Evolutionary conservation across 2,797 vertebrate genomes (phyloP).

Genomic region (Chiloscyllium punctatum): DNA sequence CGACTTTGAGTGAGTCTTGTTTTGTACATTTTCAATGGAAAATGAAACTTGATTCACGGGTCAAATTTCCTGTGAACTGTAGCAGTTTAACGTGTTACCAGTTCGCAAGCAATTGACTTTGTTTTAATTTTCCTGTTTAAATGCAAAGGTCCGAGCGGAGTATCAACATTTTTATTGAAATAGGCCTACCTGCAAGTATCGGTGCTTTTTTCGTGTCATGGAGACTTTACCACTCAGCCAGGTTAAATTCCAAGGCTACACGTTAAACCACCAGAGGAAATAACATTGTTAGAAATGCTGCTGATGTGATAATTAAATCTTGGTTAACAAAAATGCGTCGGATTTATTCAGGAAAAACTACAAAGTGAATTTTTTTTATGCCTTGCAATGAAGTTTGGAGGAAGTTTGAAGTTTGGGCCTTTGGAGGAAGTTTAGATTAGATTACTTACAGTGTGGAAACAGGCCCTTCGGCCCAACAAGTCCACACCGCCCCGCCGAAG

Average conservation of each 20-base stretch:
- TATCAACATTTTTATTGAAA: not conserved
- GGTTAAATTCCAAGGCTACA: not conserved
- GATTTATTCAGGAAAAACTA: not conserved
- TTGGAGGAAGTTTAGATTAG: not conserved
- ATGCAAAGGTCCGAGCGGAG: not conserved
- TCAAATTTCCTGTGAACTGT: not conserved
- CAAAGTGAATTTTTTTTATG: not conserved
- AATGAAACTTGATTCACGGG: too few relatives aligned
- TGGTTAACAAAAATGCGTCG: too few relatives aligned
- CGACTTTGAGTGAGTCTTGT: too few relatives aligned
- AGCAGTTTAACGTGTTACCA: not conserved
- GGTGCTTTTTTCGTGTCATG: not conserved
- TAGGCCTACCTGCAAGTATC: not conserved
- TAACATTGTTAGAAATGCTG: not conserved
- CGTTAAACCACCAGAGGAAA: not conserved
- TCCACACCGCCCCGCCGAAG: too few relatives aligned
- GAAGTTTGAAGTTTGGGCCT: too few relatives aligned
- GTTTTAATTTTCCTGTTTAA: not conserved
- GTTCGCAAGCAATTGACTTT: not conserved
- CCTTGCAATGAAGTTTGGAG: not conserved
- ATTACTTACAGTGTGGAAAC: too few relatives aligned
- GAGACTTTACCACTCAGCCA: not conserved
- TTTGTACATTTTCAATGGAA: too few relatives aligned
- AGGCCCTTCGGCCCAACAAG: too few relatives aligned
- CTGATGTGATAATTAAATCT: not conserved